phyloP scores from a whole-genome alignment of 2,888 invertebrate genomes.

The Villa cingulata region DNA sequence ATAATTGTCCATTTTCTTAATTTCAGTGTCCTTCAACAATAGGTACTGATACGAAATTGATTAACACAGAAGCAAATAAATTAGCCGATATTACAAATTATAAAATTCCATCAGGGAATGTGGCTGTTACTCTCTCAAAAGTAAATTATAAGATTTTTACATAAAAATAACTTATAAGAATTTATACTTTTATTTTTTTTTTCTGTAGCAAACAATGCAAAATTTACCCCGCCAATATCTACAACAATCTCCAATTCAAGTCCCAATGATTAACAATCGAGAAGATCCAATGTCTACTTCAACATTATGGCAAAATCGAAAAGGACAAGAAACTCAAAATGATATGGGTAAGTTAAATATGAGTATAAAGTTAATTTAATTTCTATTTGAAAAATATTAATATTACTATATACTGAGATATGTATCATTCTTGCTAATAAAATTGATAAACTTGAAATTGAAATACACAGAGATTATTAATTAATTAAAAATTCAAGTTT shows the following conservation, averaged over 20 bases:
- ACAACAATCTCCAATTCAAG: slow-evolving; percentile 17
- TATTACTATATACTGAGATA: too few relatives aligned
- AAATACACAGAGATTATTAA: too few relatives aligned
- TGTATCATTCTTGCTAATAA: too few relatives aligned
- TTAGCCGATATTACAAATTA: background rate
- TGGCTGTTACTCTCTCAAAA: background rate
- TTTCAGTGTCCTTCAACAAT: slow-evolving; percentile 14
- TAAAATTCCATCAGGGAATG: background rate
- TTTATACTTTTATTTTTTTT: background rate
- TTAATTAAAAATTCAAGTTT: too few relatives aligned
- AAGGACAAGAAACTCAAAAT: slow-evolving; percentile 23
- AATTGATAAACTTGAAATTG: too few relatives aligned
- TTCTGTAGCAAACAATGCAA: slow-evolving; percentile 7
- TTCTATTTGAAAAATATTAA: too few relatives aligned
- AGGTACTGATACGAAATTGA: slow-evolving; percentile 1
- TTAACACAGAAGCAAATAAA: background rate
- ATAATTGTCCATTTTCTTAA: background rate
- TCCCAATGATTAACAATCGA: slow-evolving; percentile 26
- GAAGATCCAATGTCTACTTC: slow-evolving; percentile 29
- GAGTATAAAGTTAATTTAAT: too few relatives aligned
- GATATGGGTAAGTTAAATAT: slow-evolving; percentile 13
- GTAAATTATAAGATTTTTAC: background rate
- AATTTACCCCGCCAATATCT: slow-evolving; percentile 10
- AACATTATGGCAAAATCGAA: slow-evolving; percentile 26
- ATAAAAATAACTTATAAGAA: too few relatives aligned